Percentiles rank a stretch among this genome's conserved stretches.
phyloP scores from a whole-genome alignment of 2,113 vertebrate genomes.

The Scytalopus superciliaris region DNA sequence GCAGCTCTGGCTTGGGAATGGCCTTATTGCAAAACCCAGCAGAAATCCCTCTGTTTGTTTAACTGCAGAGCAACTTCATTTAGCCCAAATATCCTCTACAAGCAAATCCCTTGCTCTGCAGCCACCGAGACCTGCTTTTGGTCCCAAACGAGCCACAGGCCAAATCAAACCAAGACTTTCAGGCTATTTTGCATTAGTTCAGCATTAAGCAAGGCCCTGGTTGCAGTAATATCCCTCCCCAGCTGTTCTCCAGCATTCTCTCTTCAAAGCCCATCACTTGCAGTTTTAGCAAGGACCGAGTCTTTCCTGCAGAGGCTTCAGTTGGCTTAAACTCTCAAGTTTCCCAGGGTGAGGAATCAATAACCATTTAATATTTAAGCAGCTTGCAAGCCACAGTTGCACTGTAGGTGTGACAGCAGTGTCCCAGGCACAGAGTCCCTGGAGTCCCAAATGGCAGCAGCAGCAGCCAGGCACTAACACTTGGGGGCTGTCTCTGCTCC shows the following conservation, averaged over 20 bases:
- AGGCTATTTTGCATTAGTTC: background rate
- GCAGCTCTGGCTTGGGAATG: background rate
- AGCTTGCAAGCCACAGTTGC: constrained; percentile 9
- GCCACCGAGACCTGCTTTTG: background rate
- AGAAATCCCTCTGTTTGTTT: background rate
- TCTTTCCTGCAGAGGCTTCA: background rate
- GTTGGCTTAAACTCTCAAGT: background rate
- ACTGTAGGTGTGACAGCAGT: background rate
- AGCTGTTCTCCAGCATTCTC: background rate
- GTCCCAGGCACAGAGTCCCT: background rate
- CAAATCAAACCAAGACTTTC: background rate
- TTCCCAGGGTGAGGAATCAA: constrained; percentile 29
- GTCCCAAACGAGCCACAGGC: background rate
- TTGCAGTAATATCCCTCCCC: background rate
- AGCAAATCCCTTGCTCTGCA: background rate
- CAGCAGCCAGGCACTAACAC: background rate
- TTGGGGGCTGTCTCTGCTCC: background rate
- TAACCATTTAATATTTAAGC: constrained; percentile 51
- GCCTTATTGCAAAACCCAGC: background rate
- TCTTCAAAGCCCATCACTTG: background rate
- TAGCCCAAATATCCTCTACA: background rate
- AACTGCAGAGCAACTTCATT: background rate
- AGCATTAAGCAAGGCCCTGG: background rate
- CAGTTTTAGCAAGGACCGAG: background rate
- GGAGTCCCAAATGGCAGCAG: background rate